Percentiles rank a stretch among this genome's conserved stretches.
Conservation (phyloP, 1,140 invertebrate species). For the Drosophila quadrilineata region DNA sequence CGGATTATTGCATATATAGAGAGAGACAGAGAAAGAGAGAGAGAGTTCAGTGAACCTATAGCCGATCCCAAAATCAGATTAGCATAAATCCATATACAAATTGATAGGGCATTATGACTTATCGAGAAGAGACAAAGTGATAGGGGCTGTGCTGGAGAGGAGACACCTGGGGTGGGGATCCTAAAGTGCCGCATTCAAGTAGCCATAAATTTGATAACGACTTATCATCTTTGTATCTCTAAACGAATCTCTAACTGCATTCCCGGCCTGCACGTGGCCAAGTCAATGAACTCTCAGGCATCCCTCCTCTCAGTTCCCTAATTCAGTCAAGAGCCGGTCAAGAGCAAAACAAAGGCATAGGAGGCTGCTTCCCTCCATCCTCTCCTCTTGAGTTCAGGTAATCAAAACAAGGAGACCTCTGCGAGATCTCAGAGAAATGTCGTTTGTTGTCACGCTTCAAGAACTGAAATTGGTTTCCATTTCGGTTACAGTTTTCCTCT, state of each 20-base stretch:
- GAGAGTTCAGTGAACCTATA: slow-evolving; percentile 27
- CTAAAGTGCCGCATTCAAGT: slow-evolving; percentile 47
- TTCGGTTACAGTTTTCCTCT: slow-evolving; percentile 8
- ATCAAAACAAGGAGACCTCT: slow-evolving; percentile 35
- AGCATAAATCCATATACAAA: slow-evolving; percentile 55
- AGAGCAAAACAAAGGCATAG: too few species aligned
- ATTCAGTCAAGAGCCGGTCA: too few species aligned
- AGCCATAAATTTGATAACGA: slow-evolving; percentile 51
- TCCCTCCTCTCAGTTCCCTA: too few species aligned
- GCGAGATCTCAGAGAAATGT: slow-evolving; percentile 30
- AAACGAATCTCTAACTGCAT: slow-evolving; percentile 26
- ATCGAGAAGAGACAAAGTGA: too few species aligned
- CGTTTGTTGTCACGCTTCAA: slow-evolving; percentile 74
- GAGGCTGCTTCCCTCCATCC: too few species aligned
- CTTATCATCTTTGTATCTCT: slow-evolving; percentile 20
- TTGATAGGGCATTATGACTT: slow-evolving; percentile 11
- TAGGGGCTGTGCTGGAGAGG: too few species aligned
- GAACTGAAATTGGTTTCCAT: slow-evolving; percentile 60
- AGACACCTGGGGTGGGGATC: not conserved
- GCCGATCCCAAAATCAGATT: slow-evolving; percentile 31
- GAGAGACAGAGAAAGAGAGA: not conserved
- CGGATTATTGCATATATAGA: slow-evolving; percentile 33
- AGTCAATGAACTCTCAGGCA: slow-evolving; percentile 45
- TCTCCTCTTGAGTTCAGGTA: slow-evolving; percentile 37
- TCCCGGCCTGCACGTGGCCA: not conserved